Evolutionary conservation across 2,113 vertebrate species (phyloP).

Genomic region (Sminthopsis crassicaudata): DNA sequence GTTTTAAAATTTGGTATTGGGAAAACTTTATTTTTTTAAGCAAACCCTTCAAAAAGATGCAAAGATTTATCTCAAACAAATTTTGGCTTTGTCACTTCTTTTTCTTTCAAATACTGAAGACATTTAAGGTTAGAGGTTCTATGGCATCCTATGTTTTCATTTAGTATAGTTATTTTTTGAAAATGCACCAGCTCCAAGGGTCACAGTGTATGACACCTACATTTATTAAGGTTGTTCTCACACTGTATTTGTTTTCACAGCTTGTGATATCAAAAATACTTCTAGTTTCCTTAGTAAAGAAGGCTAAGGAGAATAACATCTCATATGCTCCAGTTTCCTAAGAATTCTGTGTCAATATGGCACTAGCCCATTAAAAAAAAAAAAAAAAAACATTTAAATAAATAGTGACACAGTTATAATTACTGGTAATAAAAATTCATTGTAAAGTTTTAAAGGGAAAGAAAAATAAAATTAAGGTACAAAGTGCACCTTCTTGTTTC

Average conservation of each 20-base stretch:
- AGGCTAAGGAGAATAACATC: not conserved
- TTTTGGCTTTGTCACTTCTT: not conserved
- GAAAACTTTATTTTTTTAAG: not conserved
- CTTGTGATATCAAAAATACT: constrained; percentile 3
- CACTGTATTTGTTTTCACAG: constrained; percentile 24
- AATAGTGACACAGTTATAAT: not conserved
- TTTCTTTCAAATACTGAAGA: not conserved
- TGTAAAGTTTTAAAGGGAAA: not conserved
- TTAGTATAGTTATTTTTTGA: constrained; percentile 20
- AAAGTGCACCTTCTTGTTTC: not conserved
- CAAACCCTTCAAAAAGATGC: constrained; percentile 1
- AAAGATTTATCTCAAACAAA: not conserved
- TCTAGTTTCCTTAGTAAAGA: not conserved
- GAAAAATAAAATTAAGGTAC: not conserved
- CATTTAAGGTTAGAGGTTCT: not conserved
- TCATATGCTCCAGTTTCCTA: constrained; percentile 29
- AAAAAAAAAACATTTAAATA: constrained; percentile 5
- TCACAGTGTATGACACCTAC: not conserved
- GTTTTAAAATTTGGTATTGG: not conserved
- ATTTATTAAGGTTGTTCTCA: not conserved
- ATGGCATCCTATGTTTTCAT: not conserved
- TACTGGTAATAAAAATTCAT: not conserved
- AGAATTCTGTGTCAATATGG: not conserved
- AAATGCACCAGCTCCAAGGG: not conserved
- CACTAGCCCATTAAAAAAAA: not conserved